Conservation (phyloP, 2,888 invertebrate species). For the Hirtodrosophila alboralis region DNA sequence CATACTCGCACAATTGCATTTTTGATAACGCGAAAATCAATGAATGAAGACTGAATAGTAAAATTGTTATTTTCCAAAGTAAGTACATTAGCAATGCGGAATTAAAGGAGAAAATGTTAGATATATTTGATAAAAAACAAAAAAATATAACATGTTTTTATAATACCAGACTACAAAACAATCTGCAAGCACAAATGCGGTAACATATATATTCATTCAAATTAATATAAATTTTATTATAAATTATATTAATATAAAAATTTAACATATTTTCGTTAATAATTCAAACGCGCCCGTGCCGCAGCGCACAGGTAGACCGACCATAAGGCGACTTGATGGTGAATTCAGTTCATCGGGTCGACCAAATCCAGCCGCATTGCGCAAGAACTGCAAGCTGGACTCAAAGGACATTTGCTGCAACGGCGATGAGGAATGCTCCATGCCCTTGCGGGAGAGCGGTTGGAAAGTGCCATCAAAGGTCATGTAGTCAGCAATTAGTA, state of each 20-base stretch:
- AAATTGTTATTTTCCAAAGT: too few species aligned
- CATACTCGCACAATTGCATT: too few species aligned
- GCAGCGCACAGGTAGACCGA: constrained; percentile 91
- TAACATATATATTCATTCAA: too few species aligned
- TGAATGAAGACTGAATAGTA: too few species aligned
- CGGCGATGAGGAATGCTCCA: constrained; percentile 95
- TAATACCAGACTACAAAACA: too few species aligned
- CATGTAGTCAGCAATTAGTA: constrained; percentile 98
- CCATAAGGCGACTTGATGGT: constrained; percentile 94
- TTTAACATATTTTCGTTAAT: constrained; percentile 74
- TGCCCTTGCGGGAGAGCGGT: constrained; percentile 95
- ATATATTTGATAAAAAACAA: too few species aligned
- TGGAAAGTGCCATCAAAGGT: constrained; percentile 95
- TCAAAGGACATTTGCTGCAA: constrained; percentile 99
- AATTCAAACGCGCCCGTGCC: constrained; percentile 92
- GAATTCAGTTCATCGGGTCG: constrained; percentile 90
- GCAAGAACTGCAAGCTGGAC: constrained; percentile 93
- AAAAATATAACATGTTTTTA: too few species aligned
- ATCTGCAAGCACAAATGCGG: too few species aligned
- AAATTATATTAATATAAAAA: constrained; percentile 7
- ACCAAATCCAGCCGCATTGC: constrained; percentile 87
- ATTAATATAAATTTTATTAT: constrained; percentile 9
- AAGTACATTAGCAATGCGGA: too few species aligned
- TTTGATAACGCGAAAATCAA: too few species aligned
- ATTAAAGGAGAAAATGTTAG: too few species aligned